Evolutionary conservation across 2,888 invertebrate genomes (phyloP), one percentile per base, ranked within the genome.

Genomic region (Protodeltote pygarga): DNA sequence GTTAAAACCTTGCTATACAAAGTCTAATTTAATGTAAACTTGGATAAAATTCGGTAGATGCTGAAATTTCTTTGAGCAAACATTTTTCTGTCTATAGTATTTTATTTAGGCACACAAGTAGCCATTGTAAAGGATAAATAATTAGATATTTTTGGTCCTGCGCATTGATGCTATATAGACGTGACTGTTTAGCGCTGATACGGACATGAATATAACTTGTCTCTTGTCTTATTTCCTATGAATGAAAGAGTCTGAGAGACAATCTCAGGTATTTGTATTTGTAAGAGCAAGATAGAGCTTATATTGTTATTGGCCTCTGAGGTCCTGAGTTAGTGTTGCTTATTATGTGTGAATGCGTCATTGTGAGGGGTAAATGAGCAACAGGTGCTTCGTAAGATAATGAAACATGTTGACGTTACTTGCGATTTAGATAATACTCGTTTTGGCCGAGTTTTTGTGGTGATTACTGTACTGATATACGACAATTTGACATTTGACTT

Each of bases 261-360:
- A 47, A 39, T 49, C 57, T 59, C 40, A 55, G 52, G 42, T 52
- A 16, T 55, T 61, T 38, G 23, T 53, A 19, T 51, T 61, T 63
- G 41, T 57, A 33, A 40, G 40, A n/a, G n/a, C n/a, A n/a, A n/a
- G n/a, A n/a, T n/a, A n/a, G n/a, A 54, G 75, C 75, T 75, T 75
- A 65, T 58, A 62, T 67, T 72, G 68, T 75, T 34, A 50, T 8
- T 37, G 45, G 17, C 17, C 34, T 28, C 17, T 35, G 33, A 39
- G 31, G 19, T 40, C 32, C 33, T 23, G 31, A 49, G 27, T 53
- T 39, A 28, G 48, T 66, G 61, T 44, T 53, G 70, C 65, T 68
- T 71, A 64, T 70, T 62, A 57, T 49, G 50, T 45, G 45, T 66
- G 54, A 58, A 57, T 57, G 71, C 54, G 31, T 54, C 39, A 50